Percentiles rank a stretch among this genome's conserved stretches.
Evolutionary conservation across 2,113 vertebrate species (phyloP).

Genomic region (Anolis sagrei): DNA sequence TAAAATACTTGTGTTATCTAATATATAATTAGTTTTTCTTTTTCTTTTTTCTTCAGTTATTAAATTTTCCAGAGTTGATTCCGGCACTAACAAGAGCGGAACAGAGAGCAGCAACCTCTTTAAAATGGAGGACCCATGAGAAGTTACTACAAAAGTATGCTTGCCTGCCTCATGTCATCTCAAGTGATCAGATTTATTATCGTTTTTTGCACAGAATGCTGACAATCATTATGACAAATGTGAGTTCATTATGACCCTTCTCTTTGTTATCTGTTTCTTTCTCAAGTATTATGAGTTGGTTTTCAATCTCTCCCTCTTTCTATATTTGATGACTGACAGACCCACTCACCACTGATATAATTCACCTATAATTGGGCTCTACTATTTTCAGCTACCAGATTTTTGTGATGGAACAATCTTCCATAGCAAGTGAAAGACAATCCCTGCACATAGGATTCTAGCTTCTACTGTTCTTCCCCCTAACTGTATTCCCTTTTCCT

Average conservation of each 20-base stretch:
- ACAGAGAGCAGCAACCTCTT: slow-evolving; percentile 88
- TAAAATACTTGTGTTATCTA: not conserved
- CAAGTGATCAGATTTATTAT: slow-evolving; percentile 94
- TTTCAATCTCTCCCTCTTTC: not conserved
- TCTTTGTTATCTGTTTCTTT: not conserved
- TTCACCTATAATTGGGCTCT: not conserved
- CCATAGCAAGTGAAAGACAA: not conserved
- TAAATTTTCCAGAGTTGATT: slow-evolving; percentile 87
- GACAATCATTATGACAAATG: slow-evolving; percentile 90
- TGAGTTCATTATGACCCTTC: slow-evolving; percentile 65
- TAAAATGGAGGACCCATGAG: slow-evolving; percentile 94
- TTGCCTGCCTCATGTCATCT: slow-evolving; percentile 89
- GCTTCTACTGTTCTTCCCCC: too few relatives aligned
- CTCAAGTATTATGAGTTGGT: not conserved
- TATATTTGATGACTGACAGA: not conserved
- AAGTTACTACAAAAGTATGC: slow-evolving; percentile 90
- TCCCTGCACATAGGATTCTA: too few relatives aligned
- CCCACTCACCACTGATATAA: not conserved
- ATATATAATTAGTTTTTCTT: slow-evolving; percentile 18
- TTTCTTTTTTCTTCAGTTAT: slow-evolving; percentile 71
- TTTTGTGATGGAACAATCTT: not conserved
- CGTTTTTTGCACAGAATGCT: slow-evolving; percentile 92
- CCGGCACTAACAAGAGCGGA: slow-evolving; percentile 88
- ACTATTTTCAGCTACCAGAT: not conserved
- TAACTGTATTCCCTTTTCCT: too few relatives aligned